Base-by-base conservation (phyloP, 2,888 invertebrate species). In the Meloe dianella region DNA sequence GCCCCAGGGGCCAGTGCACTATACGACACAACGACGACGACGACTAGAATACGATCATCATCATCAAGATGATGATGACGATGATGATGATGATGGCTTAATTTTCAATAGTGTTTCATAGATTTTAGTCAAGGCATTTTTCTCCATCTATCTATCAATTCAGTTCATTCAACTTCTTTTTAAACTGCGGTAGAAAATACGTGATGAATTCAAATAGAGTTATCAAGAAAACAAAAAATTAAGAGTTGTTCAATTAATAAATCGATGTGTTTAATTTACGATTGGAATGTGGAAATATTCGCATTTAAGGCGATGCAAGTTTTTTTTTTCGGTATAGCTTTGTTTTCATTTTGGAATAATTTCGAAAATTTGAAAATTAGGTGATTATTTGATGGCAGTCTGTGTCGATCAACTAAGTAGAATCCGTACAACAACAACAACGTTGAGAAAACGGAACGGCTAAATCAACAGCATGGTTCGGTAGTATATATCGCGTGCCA, bases 401-500 rank as follows among this genome's bases (percentile, higher is more conserved):
- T 60, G 29, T 57, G 59, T 65, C 47, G 41, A 41, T 20, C 17
- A 20, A 20, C 47, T 10, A 17, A 17, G 54, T 54, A n/a, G 24
- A 54, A 5, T 54, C 54, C 54, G 9, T 10, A 17, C 47, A 47
- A 20, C 47, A 24, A 20, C 51, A 51, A 51, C 51, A 51, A 51
- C 51, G 10, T 24, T 54, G 54, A 54, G 54, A 54, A 64, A 68
- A 69, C 60, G 70, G 60, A 69, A 68, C 71, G 71, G 70, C 73
- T 74, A 72, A 74, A 74, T 71, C 74, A 75, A 74, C 74, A 75
- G 68, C 71, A 70, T 68, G 71, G 72, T 72, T 75, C 79, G 79
- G 80, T 81, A 81, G 81, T 81, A 81, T n/a, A n/a, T 80, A 82
- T 83, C 82, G 82, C 82, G 82, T 82, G 82, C 82, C 81, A 73